Evolutionary conservation across 2,113 vertebrate species (phyloP), one percentile per base, ranked within the genome.

Genomic region (Cynocephalus volans): DNA sequence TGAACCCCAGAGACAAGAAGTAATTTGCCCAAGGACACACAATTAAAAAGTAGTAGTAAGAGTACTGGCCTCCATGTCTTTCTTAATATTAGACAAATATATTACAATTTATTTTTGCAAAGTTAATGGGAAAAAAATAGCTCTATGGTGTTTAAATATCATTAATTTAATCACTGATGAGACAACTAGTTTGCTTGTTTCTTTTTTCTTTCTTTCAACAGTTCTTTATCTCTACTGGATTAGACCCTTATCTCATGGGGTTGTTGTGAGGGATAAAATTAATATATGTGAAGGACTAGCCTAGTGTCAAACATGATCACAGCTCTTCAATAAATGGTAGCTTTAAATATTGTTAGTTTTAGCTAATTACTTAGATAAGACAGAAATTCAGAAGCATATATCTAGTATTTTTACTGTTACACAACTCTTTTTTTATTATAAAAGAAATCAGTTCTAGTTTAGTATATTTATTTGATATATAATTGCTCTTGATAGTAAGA

Each of bases 81-180:
- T 18, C 23, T 77, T 85, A 84, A 48, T 70, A 76, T 52, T 86
- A 58, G 36, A 62, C 19, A 81, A 62, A 60, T 41, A 62, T 73
- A 86, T 54, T 73, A 86, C 48, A 86, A 73, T 69, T 84, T 79
- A 52, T 45, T 76, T 64, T 88, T 96, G 33, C 8, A 60, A 77
- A 67, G 11, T 10, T 77, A 89, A 50, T 65, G 9, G 54, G 6
- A 3, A 60, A 85, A 54, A 82, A 65, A 82, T 70, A 86, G 3
- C 12, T 65, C 56, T 82, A 21, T 70, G 52, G 60, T 80, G 3
- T 80, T 95, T 96, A 31, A 54, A 31, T 95, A 6, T 88, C n/a
- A 62, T 76, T 94, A 80, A 33, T 75, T 81, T 79, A 8, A 24
- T 80, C 26, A 90, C 18, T 70, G n/a, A 69, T 48, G 58, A 15